phyloP scores from a whole-genome alignment of 2,113 vertebrate genomes.

The Ailurus styani region DNA sequence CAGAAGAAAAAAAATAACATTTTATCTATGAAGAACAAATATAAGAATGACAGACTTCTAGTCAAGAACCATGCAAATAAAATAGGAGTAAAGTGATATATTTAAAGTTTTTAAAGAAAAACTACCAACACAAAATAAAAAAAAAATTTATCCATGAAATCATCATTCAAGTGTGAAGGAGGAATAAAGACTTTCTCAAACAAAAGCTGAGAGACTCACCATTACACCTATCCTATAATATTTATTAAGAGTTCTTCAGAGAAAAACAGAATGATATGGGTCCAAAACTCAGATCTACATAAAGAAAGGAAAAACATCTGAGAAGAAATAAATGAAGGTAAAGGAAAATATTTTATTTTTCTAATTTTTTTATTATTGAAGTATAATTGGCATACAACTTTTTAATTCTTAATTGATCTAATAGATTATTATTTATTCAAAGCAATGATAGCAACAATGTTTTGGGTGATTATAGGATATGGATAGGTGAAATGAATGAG shows the following conservation, averaged over 20 bases:
- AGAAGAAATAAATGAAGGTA: background rate
- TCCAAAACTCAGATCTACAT: background rate
- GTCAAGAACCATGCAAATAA: background rate
- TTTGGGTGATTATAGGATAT: background rate
- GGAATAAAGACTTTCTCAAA: background rate
- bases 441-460: background rate
- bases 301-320: background rate
- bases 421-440: background rate
- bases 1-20: background rate
- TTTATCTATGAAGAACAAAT: background rate
- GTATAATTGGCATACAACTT: background rate
- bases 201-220: background rate
- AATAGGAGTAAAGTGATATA: background rate
- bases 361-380: background rate
- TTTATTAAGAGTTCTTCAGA: constrained; percentile 6
- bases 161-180: background rate
- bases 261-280: background rate
- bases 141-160: background rate
- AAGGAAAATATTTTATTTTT: background rate
- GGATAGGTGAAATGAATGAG: background rate
- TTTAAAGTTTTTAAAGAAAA: background rate
- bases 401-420: background rate
- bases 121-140: background rate
- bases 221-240: background rate
- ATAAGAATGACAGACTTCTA: background rate